Percentiles rank a stretch among this genome's conserved stretches.
Conservation (phyloP, 1,140 invertebrate species). For the Ridgeia piscesae region DNA sequence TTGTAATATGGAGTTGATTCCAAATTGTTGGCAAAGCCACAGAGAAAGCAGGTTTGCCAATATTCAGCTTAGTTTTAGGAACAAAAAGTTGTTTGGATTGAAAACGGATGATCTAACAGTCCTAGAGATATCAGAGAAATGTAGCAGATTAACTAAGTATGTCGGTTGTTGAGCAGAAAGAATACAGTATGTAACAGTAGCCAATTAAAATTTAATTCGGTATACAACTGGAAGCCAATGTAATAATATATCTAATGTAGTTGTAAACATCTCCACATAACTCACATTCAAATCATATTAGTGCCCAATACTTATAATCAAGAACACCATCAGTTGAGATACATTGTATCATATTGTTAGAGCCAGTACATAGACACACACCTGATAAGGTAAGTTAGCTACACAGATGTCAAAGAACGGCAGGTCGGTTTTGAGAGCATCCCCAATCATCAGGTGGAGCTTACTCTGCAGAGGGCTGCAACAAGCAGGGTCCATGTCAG, state of each 20-base stretch:
- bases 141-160: too few relatives aligned
- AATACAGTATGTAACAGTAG: too few relatives aligned
- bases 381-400: slow-evolving; percentile 95
- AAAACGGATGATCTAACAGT: too few relatives aligned
- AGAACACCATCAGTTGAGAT: neutral
- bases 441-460: slow-evolving; percentile 89
- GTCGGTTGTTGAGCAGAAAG: too few relatives aligned
- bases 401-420: slow-evolving; percentile 99
- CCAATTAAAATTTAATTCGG: too few relatives aligned
- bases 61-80: too few relatives aligned
- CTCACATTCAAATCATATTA: neutral
- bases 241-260: neutral
- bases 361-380: slow-evolving; percentile 26
- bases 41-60: too few relatives aligned
- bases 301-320: neutral
- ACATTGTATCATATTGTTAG: neutral
- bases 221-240: too few relatives aligned
- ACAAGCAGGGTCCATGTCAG: slow-evolving; percentile 51
- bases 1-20: too few relatives aligned
- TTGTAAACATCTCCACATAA: neutral
- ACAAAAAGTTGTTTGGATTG: too few relatives aligned
- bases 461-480: slow-evolving; percentile 75
- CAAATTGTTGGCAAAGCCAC: too few relatives aligned
- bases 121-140: too few relatives aligned
- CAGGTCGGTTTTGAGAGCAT: slow-evolving; percentile 90